Evolutionary conservation across 2,113 vertebrate genomes (phyloP), one percentile per base, ranked within the genome.

Genomic region (Thinocorus orbignyianus): DNA sequence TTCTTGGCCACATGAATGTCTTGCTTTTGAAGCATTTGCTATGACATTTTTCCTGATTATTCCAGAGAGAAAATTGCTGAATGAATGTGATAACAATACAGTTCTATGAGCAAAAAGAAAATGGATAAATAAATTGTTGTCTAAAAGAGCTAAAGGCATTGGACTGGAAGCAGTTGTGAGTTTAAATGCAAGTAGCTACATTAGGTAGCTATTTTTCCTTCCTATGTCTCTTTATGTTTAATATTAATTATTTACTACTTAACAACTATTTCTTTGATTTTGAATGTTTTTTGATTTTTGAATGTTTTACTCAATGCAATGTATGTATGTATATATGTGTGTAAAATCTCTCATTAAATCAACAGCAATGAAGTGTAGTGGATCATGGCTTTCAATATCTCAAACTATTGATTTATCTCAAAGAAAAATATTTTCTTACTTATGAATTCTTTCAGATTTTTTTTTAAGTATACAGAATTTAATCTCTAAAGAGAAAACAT

Each of bases 151-250:
- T 42, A 85, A 79, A 65, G 4, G 1, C 12, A 30, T 60, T 65
- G 1, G 31, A 46, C 30, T 8, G 0, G 13, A 4, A 20, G 12
- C 33, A 49, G 20, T 17, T 13, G 0, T n/a, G 13, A 76, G 13
- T 79, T 92, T 73, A 62, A 81, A 42, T 48, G 11, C 41, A 68
- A 80, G 20, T 22, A 46, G 5, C 39, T 31, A 42, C 41, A 46
- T 70, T 62, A 62, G 20, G 6, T 14, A 66, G 39, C 6, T 60
- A 7, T 26, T 69, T 72, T 88, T 78, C 55, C 11, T 54, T 90
- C 37, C 23, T 1, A 7, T 62, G 13, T 37, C 12, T n/a, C 41
- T 78, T 65, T 74, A 10, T 57, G 11, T 33, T 58, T 87, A 19
- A 6, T 73, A 28, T 41, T 69, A 71, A 77, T 81, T 90, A n/a